Evolutionary conservation across 2,888 invertebrate species (phyloP).

Genomic region (Chrysina gloriosa): DNA sequence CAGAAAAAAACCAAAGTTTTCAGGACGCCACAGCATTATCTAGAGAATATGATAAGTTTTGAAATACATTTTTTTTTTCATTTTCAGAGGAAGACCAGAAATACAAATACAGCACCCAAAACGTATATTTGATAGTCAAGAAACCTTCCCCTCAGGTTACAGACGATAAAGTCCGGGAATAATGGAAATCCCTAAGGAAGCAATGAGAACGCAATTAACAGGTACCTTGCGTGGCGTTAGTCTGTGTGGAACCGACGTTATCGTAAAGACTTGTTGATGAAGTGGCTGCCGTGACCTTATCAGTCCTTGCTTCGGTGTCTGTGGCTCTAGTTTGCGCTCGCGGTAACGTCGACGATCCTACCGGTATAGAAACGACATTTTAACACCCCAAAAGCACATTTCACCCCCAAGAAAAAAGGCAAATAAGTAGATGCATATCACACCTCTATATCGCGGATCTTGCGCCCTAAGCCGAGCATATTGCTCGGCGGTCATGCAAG

Average conservation of each 20-base stretch:
- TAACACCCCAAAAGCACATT: too few relatives aligned
- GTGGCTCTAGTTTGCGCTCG: slow-evolving; percentile 79
- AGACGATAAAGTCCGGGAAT: not conserved
- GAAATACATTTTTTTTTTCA: too few relatives aligned
- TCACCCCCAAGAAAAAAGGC: not conserved
- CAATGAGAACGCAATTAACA: slow-evolving; percentile 21
- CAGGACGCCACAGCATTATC: too few relatives aligned
- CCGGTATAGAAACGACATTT: not conserved
- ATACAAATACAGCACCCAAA: too few relatives aligned
- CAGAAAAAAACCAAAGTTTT: too few relatives aligned
- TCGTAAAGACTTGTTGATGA: slow-evolving; percentile 90
- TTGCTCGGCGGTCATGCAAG: slow-evolving; percentile 95
- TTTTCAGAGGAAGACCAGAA: too few relatives aligned
- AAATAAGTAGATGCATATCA: not conserved
- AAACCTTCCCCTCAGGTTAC: not conserved
- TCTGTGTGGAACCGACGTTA: slow-evolving; percentile 73
- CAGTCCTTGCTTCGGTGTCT: slow-evolving; percentile 71
- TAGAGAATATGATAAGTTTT: too few relatives aligned
- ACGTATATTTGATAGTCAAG: too few relatives aligned
- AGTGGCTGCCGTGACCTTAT: slow-evolving; percentile 86
- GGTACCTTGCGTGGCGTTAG: slow-evolving; percentile 61
- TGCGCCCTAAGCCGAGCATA: slow-evolving; percentile 86
- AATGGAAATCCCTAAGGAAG: slow-evolving; percentile 12
- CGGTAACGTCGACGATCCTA: slow-evolving; percentile 87
- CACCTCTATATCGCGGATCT: slow-evolving; percentile 82